Evolutionary conservation across 1,140 invertebrate genomes (phyloP).

Genomic region (Mamestra configurata): DNA sequence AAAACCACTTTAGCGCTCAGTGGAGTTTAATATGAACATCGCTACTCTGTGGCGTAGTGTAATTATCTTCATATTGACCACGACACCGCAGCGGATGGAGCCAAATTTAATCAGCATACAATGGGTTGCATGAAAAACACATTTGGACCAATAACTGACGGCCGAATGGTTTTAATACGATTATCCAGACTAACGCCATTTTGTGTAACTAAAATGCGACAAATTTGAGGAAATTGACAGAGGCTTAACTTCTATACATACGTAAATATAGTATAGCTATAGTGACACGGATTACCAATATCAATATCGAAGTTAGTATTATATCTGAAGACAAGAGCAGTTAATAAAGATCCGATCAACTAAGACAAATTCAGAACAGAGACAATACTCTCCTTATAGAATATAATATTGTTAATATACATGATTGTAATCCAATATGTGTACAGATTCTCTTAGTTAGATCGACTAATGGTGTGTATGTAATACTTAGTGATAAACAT

Average conservation of each 20-base stretch:
- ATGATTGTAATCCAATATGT: not conserved
- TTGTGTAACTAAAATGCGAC: not conserved
- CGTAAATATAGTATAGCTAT: no score
- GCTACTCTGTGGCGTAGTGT: constrained; percentile 53
- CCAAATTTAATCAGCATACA: constrained; percentile 55
- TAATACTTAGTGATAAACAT: not conserved
- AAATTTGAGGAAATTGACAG: not conserved
- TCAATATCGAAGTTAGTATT: not conserved
- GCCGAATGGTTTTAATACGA: constrained; percentile 35
- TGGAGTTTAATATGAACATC: constrained; percentile 49
- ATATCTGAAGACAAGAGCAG: not conserved
- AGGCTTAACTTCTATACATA: not conserved
- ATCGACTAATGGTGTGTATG: not conserved
- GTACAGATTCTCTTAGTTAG: not conserved
- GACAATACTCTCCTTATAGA: not conserved
- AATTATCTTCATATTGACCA: constrained; percentile 60
- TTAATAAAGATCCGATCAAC: constrained; percentile 18
- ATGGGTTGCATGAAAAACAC: constrained; percentile 43
- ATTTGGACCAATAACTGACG: constrained; percentile 44
- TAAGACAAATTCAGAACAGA: not conserved
- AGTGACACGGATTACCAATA: not conserved
- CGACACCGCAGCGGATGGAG: constrained; percentile 48
- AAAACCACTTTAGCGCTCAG: constrained; percentile 40
- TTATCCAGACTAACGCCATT: constrained; percentile 30
- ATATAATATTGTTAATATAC: not conserved